A percentile compares a stretch with the other conserved stretches of the same genome.
phyloP scores from a whole-genome alignment of 2,113 vertebrate species.

The Gallinago undulata region DNA sequence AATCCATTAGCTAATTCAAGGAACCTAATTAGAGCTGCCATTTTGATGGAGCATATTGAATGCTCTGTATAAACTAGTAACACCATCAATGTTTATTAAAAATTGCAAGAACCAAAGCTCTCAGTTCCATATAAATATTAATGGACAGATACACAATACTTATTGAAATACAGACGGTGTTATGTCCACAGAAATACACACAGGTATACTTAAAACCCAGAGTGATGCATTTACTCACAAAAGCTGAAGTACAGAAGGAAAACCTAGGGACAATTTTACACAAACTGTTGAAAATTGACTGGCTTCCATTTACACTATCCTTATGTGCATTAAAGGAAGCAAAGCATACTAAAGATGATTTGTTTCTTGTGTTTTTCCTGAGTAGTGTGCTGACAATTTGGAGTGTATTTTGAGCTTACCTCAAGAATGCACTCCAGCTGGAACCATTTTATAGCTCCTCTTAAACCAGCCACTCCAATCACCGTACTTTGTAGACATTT shows the following conservation, averaged over 20 bases:
- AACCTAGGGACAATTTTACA: slow-evolving; percentile 44
- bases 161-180: slow-evolving; percentile 61
- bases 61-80: slow-evolving; percentile 86
- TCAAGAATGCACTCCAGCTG: slow-evolving; percentile 64
- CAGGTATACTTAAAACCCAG: neutral
- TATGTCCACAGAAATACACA: slow-evolving; percentile 21
- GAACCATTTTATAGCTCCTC: slow-evolving; percentile 68
- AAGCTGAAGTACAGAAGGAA: neutral
- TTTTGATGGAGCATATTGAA: slow-evolving; percentile 90
- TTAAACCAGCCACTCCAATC: slow-evolving; percentile 67
- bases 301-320: slow-evolving; percentile 31
- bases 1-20: slow-evolving; percentile 96
- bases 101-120: slow-evolving; percentile 76
- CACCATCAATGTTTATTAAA: slow-evolving; percentile 97
- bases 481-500: slow-evolving; percentile 40
- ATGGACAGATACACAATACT: slow-evolving; percentile 69
- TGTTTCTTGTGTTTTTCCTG: slow-evolving; percentile 50
- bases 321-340: slow-evolving; percentile 31
- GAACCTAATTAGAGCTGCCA: slow-evolving; percentile 95
- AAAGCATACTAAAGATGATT: slow-evolving; percentile 34
- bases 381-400: slow-evolving; percentile 54
- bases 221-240: neutral
- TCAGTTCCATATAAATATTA: slow-evolving; percentile 77
- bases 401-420: slow-evolving; percentile 59
- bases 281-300: slow-evolving; percentile 44